These are phyloP conservation scores for Pachypanchax playfairii DNA, from an alignment of 2,113 vertebrate genomes.

Conservation along the genomic window DNA sequence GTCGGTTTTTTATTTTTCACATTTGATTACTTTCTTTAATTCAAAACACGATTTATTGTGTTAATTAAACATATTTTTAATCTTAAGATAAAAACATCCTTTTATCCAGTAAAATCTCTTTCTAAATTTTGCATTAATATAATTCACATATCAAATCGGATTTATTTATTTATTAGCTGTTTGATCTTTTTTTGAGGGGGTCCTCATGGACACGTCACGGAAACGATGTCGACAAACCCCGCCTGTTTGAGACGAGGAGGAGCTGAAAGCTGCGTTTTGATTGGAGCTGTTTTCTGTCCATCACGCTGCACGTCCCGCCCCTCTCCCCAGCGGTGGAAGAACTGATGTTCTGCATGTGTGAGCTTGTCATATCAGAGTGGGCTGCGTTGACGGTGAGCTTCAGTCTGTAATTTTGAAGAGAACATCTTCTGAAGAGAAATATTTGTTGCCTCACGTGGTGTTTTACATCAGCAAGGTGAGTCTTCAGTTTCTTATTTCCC, in stretches of 20 bases:
- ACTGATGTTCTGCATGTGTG: constrained; percentile 42
- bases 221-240: constrained; percentile 43
- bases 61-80: no score
- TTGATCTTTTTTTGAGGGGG: constrained; percentile 22
- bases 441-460: neutral
- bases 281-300: constrained; percentile 39
- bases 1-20: neutral
- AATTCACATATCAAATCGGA: no score
- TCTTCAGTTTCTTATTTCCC: constrained; percentile 9
- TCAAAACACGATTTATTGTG: no score
- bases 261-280: constrained; percentile 11
- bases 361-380: constrained; percentile 21
- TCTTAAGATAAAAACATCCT: no score
- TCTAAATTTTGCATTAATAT: neutral
- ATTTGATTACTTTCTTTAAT: no score
- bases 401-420: neutral
- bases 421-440: neutral
- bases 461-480: constrained; percentile 62
- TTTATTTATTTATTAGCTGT: neutral
- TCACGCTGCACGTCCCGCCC: constrained; percentile 7
- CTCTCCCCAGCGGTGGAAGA: constrained; percentile 24
- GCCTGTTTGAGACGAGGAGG: neutral
- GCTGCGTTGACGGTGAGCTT: neutral
- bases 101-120: no score
- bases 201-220: constrained; percentile 45